Evolutionary conservation across 2,113 vertebrate species (phyloP).

Genomic region (Mus spicilegus): DNA sequence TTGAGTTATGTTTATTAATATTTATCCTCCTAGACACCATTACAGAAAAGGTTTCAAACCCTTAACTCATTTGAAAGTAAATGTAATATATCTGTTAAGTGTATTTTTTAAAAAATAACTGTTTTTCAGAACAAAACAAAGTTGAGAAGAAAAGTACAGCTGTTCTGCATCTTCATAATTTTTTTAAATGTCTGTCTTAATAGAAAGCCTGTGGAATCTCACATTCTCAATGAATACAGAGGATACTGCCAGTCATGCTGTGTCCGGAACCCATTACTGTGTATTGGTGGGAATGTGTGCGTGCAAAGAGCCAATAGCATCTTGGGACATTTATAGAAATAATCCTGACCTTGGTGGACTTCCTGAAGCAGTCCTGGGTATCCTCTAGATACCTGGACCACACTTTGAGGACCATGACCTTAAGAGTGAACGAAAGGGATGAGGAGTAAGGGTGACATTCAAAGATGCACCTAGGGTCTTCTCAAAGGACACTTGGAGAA

Average conservation of each 20-base stretch:
- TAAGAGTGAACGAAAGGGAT: not conserved
- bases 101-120: slow-evolving; percentile 16
- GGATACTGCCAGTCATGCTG: not conserved
- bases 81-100: not conserved
- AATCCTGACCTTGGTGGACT: not conserved
- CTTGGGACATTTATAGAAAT: not conserved
- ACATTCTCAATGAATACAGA: not conserved
- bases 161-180: not conserved
- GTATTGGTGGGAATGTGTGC: not conserved
- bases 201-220: not conserved
- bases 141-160: not conserved
- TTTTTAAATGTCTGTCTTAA: not conserved
- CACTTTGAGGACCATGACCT: not conserved
- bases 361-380: slow-evolving; percentile 4
- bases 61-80: slow-evolving; percentile 37
- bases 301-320: not conserved
- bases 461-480: not conserved
- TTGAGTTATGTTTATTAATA: not conserved
- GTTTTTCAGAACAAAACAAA: slow-evolving; percentile 41
- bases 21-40: not conserved
- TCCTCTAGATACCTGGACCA: not conserved
- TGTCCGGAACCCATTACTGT: not conserved
- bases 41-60: slow-evolving; percentile 16
- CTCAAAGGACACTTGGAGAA: not conserved
- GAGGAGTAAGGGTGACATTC: not conserved